phyloP scores from a whole-genome alignment of 2,888 invertebrate species.

The Abrostola tripartita region DNA sequence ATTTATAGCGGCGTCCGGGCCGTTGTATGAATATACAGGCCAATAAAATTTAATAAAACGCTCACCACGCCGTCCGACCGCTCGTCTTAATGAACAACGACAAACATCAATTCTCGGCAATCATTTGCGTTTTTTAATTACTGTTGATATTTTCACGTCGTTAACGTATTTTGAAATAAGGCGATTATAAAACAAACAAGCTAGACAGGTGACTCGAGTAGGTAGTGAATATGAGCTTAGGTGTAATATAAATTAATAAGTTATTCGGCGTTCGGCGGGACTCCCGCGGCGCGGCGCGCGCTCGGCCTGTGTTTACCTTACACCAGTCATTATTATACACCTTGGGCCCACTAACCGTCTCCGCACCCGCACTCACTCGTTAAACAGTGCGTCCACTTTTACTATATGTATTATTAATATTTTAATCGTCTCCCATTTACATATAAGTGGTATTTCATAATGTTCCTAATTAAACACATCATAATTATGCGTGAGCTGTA shows the following conservation, averaged over 20 bases:
- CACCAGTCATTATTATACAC: constrained; percentile 62
- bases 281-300: constrained; percentile 73
- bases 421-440: constrained; percentile 54
- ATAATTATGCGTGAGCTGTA: constrained; percentile 49
- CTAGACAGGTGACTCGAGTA: constrained; percentile 83
- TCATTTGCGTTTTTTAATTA: constrained; percentile 84
- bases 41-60: constrained; percentile 82
- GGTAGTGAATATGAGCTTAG: constrained; percentile 78
- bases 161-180: constrained; percentile 80
- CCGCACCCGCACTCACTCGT: constrained; percentile 52
- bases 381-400: constrained; percentile 55
- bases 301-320: constrained; percentile 55
- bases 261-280: constrained; percentile 74
- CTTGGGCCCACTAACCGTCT: constrained; percentile 54
- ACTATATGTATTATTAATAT: constrained; percentile 54
- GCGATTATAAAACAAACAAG: constrained; percentile 83
- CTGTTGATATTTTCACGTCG: constrained; percentile 85
- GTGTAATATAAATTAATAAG: constrained; percentile 86
- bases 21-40: constrained; percentile 63
- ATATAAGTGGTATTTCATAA: constrained; percentile 54
- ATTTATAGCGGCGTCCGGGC: constrained; percentile 64
- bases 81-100: constrained; percentile 77
- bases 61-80: constrained; percentile 66
- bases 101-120: constrained; percentile 76
- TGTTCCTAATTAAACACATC: constrained; percentile 56